Conservation (phyloP, 2,113 vertebrate species). For the Actenoides lindsayi region DNA sequence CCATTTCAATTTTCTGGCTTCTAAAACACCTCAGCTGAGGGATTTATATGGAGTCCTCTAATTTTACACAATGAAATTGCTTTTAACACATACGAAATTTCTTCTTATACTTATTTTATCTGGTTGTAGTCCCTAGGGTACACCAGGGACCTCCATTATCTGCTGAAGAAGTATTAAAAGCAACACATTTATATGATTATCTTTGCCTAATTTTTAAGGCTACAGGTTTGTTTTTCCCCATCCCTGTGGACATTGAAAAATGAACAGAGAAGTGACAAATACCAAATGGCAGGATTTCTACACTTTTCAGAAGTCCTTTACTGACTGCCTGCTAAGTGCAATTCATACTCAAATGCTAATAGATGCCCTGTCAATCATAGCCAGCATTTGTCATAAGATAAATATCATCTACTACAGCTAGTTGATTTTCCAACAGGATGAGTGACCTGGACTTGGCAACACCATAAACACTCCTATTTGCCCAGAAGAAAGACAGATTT, state of each 20-base stretch:
- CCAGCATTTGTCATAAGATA: not conserved
- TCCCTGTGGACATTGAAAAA: not conserved
- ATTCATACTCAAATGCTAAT: not conserved
- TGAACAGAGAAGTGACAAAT: not conserved
- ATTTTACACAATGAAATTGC: not conserved
- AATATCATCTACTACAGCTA: not conserved
- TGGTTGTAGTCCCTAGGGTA: not conserved
- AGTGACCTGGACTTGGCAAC: not conserved
- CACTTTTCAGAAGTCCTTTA: not conserved
- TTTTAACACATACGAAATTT: not conserved
- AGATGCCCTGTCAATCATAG: not conserved
- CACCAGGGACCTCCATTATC: not conserved
- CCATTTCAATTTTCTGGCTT: not conserved
- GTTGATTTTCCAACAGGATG: not conserved
- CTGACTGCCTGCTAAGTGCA: not conserved
- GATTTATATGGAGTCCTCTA: not conserved
- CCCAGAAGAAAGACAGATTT: not conserved
- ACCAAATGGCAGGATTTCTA: not conserved
- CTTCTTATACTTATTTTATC: not conserved
- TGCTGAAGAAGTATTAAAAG: not conserved
- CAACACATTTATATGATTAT: not conserved
- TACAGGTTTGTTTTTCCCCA: not conserved
- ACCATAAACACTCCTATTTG: not conserved
- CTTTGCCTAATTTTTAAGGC: not conserved
- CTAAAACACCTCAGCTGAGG: not conserved